phyloP scores from a whole-genome alignment of 2,113 vertebrate species.

The Poecile atricapillus region DNA sequence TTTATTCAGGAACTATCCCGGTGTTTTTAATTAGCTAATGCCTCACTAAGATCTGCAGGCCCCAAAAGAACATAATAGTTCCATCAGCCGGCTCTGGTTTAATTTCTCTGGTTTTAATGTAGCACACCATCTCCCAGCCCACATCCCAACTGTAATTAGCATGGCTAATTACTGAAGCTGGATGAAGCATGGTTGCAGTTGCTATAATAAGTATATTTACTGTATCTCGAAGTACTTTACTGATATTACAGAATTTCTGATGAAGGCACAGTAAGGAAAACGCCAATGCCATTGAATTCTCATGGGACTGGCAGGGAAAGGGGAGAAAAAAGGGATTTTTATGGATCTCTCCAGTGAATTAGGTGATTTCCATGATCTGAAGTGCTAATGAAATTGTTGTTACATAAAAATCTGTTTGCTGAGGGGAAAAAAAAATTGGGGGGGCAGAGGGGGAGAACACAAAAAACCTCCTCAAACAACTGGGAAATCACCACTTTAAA shows the following conservation, averaged over 20 bases:
- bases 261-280: neutral
- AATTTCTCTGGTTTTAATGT: conserved; percentile 66
- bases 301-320: neutral
- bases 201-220: conserved; percentile 32
- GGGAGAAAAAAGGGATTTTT: neutral
- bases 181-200: conserved; percentile 33
- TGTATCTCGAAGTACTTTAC: neutral
- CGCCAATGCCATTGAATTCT: neutral
- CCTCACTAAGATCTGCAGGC: conserved; percentile 49
- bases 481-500: neutral
- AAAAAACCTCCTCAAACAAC: neutral
- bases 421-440: accelerated
- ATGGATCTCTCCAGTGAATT: neutral
- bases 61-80: conserved; percentile 54
- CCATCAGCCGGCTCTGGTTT: conserved; percentile 56
- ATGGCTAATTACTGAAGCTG: conserved; percentile 60
- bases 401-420: neutral
- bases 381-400: neutral
- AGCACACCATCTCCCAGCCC: conserved; percentile 48
- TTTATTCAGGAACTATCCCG: conserved; percentile 60
- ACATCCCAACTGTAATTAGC: conserved; percentile 64
- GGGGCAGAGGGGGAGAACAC: neutral
- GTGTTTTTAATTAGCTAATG: conserved; percentile 71
- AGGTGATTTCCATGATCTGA: neutral
- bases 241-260: conserved; percentile 41